Conservation (phyloP, 2,888 invertebrate genomes). For the Agrotis clavis region DNA sequence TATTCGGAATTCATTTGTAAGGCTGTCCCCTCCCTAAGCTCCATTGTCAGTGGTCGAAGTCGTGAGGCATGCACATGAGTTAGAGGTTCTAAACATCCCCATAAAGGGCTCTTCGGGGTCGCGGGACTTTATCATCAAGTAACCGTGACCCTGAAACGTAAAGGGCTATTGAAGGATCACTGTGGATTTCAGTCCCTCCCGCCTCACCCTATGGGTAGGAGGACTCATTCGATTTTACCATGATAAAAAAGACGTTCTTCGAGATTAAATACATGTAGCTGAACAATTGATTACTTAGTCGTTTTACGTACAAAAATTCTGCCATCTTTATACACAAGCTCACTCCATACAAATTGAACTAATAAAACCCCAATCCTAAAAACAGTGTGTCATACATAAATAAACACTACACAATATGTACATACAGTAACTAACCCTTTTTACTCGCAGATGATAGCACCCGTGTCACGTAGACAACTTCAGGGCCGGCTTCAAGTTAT, state of each 20-base stretch:
- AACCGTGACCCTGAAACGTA: too few relatives aligned
- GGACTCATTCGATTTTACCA: too few relatives aligned
- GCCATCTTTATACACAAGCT: too few relatives aligned
- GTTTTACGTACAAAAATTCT: background rate
- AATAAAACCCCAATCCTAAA: slow-evolving; percentile 4
- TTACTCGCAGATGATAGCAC: slow-evolving; percentile 22
- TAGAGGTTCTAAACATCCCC: background rate
- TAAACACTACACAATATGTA: slow-evolving; percentile 21
- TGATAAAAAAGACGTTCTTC: too few relatives aligned
- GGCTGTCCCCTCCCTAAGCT: slow-evolving; percentile 11
- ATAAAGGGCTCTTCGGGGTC: too few relatives aligned
- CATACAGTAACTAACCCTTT: slow-evolving; percentile 10
- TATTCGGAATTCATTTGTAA: slow-evolving; percentile 41
- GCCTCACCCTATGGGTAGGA: too few relatives aligned
- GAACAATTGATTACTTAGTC: too few relatives aligned
- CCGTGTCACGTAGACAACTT: slow-evolving; percentile 22
- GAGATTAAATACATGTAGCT: too few relatives aligned
- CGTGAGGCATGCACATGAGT: background rate
- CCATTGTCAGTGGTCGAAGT: slow-evolving; percentile 4
- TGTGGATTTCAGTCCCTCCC: too few relatives aligned
- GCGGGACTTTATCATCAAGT: too few relatives aligned
- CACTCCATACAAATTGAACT: background rate
- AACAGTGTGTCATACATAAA: slow-evolving; percentile 2
- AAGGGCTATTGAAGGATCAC: too few relatives aligned
- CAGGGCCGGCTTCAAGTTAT: too few relatives aligned